Evolutionary conservation across 2,113 vertebrate species (phyloP).

Genomic region (Calyptommatus sinebrachiatus): DNA sequence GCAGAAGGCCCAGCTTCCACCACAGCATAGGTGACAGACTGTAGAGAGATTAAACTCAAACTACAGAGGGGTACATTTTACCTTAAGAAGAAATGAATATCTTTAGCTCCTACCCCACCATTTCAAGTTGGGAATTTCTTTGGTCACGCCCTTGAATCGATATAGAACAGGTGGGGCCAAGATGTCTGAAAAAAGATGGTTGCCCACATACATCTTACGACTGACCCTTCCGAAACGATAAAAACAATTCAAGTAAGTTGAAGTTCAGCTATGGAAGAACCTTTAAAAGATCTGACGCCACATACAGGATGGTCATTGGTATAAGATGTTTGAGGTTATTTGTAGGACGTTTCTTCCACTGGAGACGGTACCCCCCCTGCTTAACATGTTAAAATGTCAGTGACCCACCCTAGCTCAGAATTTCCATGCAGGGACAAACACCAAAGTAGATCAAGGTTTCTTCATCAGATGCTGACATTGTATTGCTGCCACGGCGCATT

Average conservation of each 20-base stretch:
- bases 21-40: fast-evolving
- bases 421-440: slow-evolving; percentile 33
- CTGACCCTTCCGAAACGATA: background rate
- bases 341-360: no score
- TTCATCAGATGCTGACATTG: no score
- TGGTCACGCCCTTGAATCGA: background rate
- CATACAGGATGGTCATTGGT: background rate
- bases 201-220: no score
- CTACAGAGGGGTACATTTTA: fast-evolving
- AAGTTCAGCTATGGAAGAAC: background rate
- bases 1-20: no score
- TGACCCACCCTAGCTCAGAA: slow-evolving; percentile 37
- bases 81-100: no score
- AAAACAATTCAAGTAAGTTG: background rate
- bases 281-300: background rate
- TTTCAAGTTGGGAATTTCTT: background rate
- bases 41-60: fast-evolving
- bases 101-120: background rate
- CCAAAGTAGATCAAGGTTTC: no score
- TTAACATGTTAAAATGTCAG: background rate
- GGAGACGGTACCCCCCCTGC: background rate
- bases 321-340: background rate
- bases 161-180: background rate
- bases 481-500: no score
- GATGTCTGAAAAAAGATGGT: no score